Conservation (phyloP, 2,888 invertebrate species). For the Hemithea aestivaria region DNA sequence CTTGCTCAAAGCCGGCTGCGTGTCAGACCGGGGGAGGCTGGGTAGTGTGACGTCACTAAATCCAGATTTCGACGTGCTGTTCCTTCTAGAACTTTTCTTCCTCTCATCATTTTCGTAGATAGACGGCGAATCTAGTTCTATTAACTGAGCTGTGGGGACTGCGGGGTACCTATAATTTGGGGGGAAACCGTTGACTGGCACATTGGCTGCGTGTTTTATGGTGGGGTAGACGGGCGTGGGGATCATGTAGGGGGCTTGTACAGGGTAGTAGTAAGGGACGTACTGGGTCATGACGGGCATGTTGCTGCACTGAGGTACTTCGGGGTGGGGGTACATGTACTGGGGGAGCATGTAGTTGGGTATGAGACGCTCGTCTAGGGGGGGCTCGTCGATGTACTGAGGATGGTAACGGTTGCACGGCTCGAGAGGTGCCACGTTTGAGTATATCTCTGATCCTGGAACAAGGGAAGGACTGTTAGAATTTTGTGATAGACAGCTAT, state of each 20-base stretch:
- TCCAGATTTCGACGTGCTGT: constrained; percentile 62
- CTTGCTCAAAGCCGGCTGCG: constrained; percentile 69
- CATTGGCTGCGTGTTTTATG: constrained; percentile 66
- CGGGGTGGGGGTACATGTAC: constrained; percentile 40
- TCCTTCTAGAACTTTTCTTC: constrained; percentile 53
- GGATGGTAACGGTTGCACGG: constrained; percentile 29
- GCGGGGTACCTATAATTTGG: constrained; percentile 66
- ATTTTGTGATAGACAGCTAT: too few relatives aligned
- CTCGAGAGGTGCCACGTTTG: constrained; percentile 47
- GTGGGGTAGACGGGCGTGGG: constrained; percentile 67
- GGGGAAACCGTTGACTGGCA: constrained; percentile 72
- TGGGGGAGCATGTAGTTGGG: constrained; percentile 39
- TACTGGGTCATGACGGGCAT: constrained; percentile 61
- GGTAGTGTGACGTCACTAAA: constrained; percentile 65
- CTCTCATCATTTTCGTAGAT: constrained; percentile 60
- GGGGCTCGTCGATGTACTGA: constrained; percentile 36
- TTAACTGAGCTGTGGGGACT: constrained; percentile 83
- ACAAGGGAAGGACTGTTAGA: constrained; percentile 17
- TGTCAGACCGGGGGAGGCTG: constrained; percentile 68
- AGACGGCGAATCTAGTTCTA: constrained; percentile 80
- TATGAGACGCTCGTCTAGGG: constrained; percentile 30
- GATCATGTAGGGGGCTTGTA: constrained; percentile 69
- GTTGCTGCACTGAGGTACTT: constrained; percentile 42
- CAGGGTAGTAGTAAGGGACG: constrained; percentile 68
- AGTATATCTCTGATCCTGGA: constrained; percentile 63